These are phyloP conservation scores for Sebastes goodei DNA, from an alignment of 2,797 vertebrate genomes.

Conservation along the genomic window DNA sequence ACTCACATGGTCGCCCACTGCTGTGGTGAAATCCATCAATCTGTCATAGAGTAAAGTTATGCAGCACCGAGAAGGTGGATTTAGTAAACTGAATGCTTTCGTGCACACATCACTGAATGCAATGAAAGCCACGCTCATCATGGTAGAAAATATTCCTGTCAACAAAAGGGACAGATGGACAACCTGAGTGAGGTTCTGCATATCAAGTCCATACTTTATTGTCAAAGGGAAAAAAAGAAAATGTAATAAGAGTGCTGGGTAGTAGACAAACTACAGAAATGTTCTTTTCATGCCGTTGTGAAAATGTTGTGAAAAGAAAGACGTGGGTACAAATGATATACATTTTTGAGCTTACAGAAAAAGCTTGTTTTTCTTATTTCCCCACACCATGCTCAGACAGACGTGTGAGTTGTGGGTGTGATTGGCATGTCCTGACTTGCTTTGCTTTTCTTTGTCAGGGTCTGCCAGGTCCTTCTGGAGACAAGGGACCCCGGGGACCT, in stretches of 20 bases:
- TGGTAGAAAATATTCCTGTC: not conserved
- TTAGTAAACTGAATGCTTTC: not conserved
- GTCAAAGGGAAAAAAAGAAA: not conserved
- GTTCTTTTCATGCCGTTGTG: not conserved
- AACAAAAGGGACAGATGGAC: not conserved
- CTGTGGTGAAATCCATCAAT: conserved; percentile 44
- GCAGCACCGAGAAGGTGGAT: not conserved
- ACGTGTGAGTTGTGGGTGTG: not conserved
- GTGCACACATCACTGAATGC: not conserved
- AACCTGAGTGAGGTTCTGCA: not conserved
- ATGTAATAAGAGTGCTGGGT: not conserved
- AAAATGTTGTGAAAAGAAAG: not conserved
- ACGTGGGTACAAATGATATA: not conserved
- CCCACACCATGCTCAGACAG: not conserved
- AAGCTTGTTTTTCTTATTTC: not conserved
- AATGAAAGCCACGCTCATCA: not conserved
- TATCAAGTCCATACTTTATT: not conserved
- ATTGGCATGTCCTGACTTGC: conserved; percentile 8
- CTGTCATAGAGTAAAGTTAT: conserved; percentile 15
- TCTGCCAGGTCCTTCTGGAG: conserved; percentile 79
- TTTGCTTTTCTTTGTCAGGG: conserved; percentile 78
- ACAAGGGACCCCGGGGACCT: conserved; percentile 82
- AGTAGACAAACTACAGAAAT: not conserved
- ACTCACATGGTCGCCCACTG: conserved; percentile 8
- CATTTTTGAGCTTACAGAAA: not conserved